A percentile compares a stretch with the other conserved stretches of the same genome.
Conservation (phyloP, 2,113 vertebrate species). For the Lophotis ruficrista region DNA sequence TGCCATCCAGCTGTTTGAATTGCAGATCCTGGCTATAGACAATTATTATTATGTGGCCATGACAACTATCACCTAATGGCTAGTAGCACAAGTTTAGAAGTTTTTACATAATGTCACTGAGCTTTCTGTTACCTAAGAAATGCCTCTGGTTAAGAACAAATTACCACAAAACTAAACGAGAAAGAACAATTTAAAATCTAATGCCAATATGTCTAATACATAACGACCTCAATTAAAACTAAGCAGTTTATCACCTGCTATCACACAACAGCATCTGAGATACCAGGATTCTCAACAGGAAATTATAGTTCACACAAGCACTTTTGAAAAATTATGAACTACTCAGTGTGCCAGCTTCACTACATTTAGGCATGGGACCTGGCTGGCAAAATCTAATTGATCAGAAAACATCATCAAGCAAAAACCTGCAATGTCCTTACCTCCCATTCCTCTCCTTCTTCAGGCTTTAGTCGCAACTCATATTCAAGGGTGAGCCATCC, state of each 20-base stretch:
- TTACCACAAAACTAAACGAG: background rate
- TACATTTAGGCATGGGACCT: background rate
- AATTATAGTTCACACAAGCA: background rate
- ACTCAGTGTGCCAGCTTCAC: background rate
- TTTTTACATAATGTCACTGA: background rate
- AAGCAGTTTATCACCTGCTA: background rate
- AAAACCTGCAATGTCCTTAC: slow-evolving; percentile 64
- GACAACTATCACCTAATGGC: background rate
- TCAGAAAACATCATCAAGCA: background rate
- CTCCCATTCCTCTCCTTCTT: slow-evolving; percentile 85
- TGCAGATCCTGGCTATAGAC: background rate
- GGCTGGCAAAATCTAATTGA: background rate
- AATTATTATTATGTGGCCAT: background rate
- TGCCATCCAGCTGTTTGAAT: background rate
- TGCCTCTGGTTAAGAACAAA: background rate
- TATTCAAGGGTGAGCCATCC: slow-evolving; percentile 93
- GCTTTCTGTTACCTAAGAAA: background rate
- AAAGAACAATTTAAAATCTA: background rate
- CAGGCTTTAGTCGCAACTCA: slow-evolving; percentile 82
- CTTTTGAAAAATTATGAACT: background rate
- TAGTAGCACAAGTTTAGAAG: background rate
- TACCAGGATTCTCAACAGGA: background rate
- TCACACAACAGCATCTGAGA: background rate
- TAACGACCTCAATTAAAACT: background rate
- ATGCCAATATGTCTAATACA: background rate